These are phyloP conservation scores for Boulengeromyrus knoepffleri DNA, from an alignment of 2,113 vertebrate species.

Conservation along the genomic window DNA sequence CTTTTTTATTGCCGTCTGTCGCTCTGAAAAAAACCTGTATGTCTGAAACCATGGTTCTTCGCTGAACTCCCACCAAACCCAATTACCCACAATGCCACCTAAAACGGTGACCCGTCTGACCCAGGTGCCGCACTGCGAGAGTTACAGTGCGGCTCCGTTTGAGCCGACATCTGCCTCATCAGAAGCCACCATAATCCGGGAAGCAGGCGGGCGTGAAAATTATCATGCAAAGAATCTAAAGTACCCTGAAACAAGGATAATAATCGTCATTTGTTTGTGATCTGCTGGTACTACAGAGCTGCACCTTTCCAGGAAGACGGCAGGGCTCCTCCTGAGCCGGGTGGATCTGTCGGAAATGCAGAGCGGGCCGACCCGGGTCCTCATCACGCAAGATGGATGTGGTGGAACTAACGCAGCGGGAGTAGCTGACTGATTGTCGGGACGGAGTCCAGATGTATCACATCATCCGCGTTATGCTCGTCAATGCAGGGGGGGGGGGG, in stretches of 20 bases:
- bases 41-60: background rate
- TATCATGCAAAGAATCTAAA: background rate
- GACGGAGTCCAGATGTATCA: slow-evolving; percentile 13
- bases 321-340: background rate
- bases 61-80: background rate
- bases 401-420: slow-evolving; percentile 10
- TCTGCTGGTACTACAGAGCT: background rate
- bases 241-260: background rate
- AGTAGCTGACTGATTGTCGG: slow-evolving; percentile 9
- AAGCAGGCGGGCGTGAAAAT: background rate
- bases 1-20: background rate
- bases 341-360: background rate
- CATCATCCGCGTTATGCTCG: slow-evolving; percentile 4
- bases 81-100: background rate
- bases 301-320: background rate
- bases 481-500: background rate
- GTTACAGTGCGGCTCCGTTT: background rate
- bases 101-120: background rate
- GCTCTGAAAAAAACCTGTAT: background rate
- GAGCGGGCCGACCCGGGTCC: background rate
- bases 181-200: background rate
- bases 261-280: background rate
- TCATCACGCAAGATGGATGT: slow-evolving; percentile 13
- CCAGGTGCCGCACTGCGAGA: background rate
- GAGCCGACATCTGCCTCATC: background rate